These are phyloP conservation scores for Crocidura indochinensis DNA, from an alignment of 2,797 vertebrate genomes.

Conservation along the genomic window DNA sequence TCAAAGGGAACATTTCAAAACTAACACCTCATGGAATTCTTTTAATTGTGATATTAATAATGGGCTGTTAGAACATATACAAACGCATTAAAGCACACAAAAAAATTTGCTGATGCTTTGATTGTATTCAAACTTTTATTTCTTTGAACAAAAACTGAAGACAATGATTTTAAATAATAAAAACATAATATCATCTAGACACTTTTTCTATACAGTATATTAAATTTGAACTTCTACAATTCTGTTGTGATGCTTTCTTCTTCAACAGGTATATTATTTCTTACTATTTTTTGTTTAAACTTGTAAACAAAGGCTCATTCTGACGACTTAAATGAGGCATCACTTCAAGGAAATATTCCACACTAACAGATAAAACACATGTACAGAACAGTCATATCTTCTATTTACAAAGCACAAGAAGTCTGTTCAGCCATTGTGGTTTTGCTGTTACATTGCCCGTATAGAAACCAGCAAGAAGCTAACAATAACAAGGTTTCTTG, in stretches of 20 bases:
- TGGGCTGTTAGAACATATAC: neutral
- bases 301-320: slow-evolving; percentile 84
- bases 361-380: slow-evolving; percentile 89
- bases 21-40: neutral
- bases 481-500: slow-evolving; percentile 88
- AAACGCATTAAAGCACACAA: slow-evolving; percentile 47
- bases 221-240: slow-evolving; percentile 86
- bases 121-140: slow-evolving; percentile 92
- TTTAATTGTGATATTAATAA: slow-evolving; percentile 16
- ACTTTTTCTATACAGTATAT: slow-evolving; percentile 83
- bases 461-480: slow-evolving; percentile 88
- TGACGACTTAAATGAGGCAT: slow-evolving; percentile 89
- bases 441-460: slow-evolving; percentile 89
- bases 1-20: slow-evolving; percentile 44
- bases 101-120: slow-evolving; percentile 62
- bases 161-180: slow-evolving; percentile 92
- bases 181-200: slow-evolving; percentile 89
- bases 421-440: slow-evolving; percentile 91
- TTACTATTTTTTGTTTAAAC: slow-evolving; percentile 85
- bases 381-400: slow-evolving; percentile 87
- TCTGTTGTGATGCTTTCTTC: slow-evolving; percentile 87
- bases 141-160: slow-evolving; percentile 89
- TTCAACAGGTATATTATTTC: slow-evolving; percentile 85
- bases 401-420: slow-evolving; percentile 89
- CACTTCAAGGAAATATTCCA: slow-evolving; percentile 89